Percentiles rank a stretch among this genome's conserved stretches.
Conservation (phyloP, 92 coral and sea anemone species). For the Bergia puertoricense region DNA sequence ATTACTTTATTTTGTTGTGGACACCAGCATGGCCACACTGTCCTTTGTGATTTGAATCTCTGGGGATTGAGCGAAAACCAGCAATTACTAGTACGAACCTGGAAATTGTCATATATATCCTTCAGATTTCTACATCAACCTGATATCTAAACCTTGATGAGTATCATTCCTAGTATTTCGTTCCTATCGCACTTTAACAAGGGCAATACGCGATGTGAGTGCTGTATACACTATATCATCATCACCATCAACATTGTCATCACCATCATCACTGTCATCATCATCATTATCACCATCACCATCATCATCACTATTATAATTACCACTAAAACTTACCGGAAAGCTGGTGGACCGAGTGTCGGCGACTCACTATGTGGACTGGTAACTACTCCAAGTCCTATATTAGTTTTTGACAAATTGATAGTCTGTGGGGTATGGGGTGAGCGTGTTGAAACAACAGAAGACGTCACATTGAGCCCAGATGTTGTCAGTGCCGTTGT, state of each 20-base stretch:
- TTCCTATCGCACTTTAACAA: too few relatives aligned
- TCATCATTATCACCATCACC: background rate
- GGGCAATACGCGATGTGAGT: too few relatives aligned
- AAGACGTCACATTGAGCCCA: constrained; percentile 53
- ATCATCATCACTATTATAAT: background rate
- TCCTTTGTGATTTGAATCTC: too few relatives aligned
- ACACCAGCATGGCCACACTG: too few relatives aligned
- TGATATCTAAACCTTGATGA: too few relatives aligned
- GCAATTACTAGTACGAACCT: too few relatives aligned
- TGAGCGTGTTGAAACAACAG: constrained; percentile 58
- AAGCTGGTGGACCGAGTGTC: constrained; percentile 73
- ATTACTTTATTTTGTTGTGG: too few relatives aligned
- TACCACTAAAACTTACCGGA: constrained; percentile 57
- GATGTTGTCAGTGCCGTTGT: constrained; percentile 45
- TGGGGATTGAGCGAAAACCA: too few relatives aligned
- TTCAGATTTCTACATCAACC: too few relatives aligned
- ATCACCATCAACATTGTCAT: background rate
- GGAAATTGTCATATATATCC: too few relatives aligned
- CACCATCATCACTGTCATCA: background rate
- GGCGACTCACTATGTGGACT: constrained; percentile 84
- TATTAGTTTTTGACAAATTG: constrained; percentile 83
- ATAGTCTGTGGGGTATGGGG: constrained; percentile 70
- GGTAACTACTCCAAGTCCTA: constrained; percentile 75
- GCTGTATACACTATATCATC: too few relatives aligned
- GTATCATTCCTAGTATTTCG: too few relatives aligned